Evolutionary conservation across 2,888 invertebrate genomes (phyloP), one percentile per base, ranked within the genome.

Genomic region (Dicranocentrus wangi): DNA sequence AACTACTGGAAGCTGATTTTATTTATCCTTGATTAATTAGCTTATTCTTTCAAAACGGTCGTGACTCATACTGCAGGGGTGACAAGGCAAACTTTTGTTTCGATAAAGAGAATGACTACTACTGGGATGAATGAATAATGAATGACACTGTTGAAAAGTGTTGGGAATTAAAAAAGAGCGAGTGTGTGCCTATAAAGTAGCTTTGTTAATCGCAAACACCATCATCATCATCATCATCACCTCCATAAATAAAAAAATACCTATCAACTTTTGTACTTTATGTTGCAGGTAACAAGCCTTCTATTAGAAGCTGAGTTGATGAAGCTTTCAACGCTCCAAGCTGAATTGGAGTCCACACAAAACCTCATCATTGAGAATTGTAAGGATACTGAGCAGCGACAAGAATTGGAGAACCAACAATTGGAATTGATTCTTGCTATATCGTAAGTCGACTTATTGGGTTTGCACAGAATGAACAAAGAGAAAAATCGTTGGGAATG

Each of bases 281-380:
- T 84, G 81, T 88, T 90, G 55, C 89, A 93, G 93, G 93, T 93
- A 81, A 93, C 93, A 42, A 92, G 92, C 85, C 89, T 93, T 80
- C 89, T 93, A 84, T 89, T 93, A 85, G 93, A 93, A 88, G 93
- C 92, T 5, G 93, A 93, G 88, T 89, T 93, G 81, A 89, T 92
- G 73, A 93, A 93, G 88, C 89, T 93, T 82, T 90, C 90, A 42
- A 92, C 93, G 32, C 89, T 93, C 78, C 93, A 93, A 88, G 90
- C 91, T 65, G 93, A 93, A 88, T 89, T 93, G 61, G 91, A 92
- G 88, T 89, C 92, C 13, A 89, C 92, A 13, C 91, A 91, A 83
- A 91, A 92, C 88, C 68, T 83, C n/a, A 83, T 83, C 23, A 82
- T 82, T 32, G 83, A 82, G 53, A 82, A 80, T 21, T 79, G 75